Evolutionary conservation across 2,888 invertebrate species (phyloP).

Genomic region (Philereme vetulata): DNA sequence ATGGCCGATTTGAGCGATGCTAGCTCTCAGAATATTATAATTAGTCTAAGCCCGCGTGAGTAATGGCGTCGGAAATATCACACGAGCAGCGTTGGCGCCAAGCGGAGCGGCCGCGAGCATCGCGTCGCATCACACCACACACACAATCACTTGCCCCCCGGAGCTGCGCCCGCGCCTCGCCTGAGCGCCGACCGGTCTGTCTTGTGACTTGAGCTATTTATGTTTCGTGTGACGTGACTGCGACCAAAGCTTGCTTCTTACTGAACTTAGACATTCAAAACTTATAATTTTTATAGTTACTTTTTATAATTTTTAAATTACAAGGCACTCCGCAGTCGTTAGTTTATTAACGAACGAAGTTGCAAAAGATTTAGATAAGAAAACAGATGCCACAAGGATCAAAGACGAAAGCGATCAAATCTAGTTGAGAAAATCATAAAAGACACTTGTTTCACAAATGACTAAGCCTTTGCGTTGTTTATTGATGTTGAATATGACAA

Average conservation of each 20-base stretch:
- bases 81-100: constrained; percentile 78
- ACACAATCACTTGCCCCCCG: constrained; percentile 35
- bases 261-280: constrained; percentile 7
- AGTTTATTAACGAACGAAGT: neutral
- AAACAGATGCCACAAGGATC: constrained; percentile 10
- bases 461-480: constrained; percentile 17
- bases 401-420: constrained; percentile 15
- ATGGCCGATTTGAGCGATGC: constrained; percentile 55
- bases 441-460: constrained; percentile 22
- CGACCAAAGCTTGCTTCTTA: constrained; percentile 18
- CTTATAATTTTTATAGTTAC: neutral
- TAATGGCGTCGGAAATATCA: constrained; percentile 82
- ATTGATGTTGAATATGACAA: constrained; percentile 21
- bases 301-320: neutral
- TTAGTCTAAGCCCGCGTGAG: constrained; percentile 80
- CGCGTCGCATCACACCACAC: constrained; percentile 45
- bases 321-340: neutral
- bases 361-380: constrained; percentile 8
- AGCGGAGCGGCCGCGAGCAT: constrained; percentile 61
- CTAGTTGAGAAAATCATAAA: constrained; percentile 11
- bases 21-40: constrained; percentile 78
- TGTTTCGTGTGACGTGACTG: constrained; percentile 55
- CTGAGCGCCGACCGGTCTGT: constrained; percentile 69
- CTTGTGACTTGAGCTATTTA: constrained; percentile 77
- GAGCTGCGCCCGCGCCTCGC: constrained; percentile 39